Evolutionary conservation across 2,113 vertebrate species (phyloP).

Genomic region (Hypomesus transpacificus): DNA sequence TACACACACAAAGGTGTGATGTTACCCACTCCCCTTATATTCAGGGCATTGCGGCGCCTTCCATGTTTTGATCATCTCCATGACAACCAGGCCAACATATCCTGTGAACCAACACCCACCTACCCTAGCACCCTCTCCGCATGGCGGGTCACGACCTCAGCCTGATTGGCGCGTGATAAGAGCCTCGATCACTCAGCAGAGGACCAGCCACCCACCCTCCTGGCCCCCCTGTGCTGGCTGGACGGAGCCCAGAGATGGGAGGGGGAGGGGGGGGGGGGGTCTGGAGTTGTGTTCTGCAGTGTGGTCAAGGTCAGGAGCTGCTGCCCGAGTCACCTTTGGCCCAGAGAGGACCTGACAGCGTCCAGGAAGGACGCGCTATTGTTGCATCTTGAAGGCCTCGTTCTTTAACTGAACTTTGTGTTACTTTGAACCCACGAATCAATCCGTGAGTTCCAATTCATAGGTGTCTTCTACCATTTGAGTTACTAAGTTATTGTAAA

Average conservation of each 20-base stretch:
- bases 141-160: conserved; percentile 27
- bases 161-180: conserved; percentile 42
- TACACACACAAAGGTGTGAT: not conserved
- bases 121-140: conserved; percentile 22
- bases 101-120: conserved; percentile 21
- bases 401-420: too few relatives aligned
- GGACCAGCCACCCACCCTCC: conserved; percentile 21
- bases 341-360: conserved; percentile 16
- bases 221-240: too few relatives aligned
- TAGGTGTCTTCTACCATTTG: too few relatives aligned
- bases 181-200: conserved; percentile 46
- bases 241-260: too few relatives aligned
- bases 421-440: too few relatives aligned
- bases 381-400: too few relatives aligned
- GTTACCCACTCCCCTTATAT: not conserved
- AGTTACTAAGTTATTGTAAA: too few relatives aligned
- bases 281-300: not conserved
- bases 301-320: conserved; percentile 27
- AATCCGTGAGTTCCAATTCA: too few relatives aligned
- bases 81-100: conserved; percentile 27
- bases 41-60: not conserved
- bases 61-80: conserved; percentile 23
- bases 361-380: too few relatives aligned
- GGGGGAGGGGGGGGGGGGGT: too few relatives aligned
- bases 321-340: conserved; percentile 33